Conservation (phyloP, 2,113 vertebrate genomes). For the Rhinogobius similis region DNA sequence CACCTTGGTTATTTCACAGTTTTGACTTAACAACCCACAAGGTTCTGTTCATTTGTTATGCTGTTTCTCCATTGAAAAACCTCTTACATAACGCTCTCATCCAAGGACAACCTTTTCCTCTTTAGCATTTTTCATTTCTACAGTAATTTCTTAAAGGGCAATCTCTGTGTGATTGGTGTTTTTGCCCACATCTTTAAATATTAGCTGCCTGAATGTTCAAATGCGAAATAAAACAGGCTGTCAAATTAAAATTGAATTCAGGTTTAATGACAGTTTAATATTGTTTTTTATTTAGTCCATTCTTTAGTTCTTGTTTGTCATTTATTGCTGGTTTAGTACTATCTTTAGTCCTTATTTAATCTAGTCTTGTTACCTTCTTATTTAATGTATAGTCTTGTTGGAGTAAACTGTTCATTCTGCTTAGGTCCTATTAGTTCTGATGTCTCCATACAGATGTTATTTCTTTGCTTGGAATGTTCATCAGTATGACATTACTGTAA, state of each 20-base stretch:
- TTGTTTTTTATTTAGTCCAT: neutral
- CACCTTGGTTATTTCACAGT: conserved; percentile 40
- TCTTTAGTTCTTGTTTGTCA: too few relatives aligned
- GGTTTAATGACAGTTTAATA: neutral
- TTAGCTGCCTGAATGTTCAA: neutral
- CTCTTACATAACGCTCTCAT: conserved; percentile 3
- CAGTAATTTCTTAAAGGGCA: conserved; percentile 14
- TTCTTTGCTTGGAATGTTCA: neutral
- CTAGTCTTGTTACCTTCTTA: too few relatives aligned
- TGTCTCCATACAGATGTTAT: neutral
- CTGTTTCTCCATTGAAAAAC: neutral
- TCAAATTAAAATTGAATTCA: neutral
- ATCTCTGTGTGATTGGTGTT: conserved; percentile 7
- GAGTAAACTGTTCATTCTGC: too few relatives aligned
- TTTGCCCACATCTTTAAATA: neutral
- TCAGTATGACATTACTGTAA: too few relatives aligned
- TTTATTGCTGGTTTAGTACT: too few relatives aligned
- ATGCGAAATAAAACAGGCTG: neutral
- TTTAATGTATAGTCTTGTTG: too few relatives aligned
- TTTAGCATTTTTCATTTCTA: conserved; percentile 6
- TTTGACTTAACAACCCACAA: conserved; percentile 28
- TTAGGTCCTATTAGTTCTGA: too few relatives aligned
- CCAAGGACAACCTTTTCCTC: conserved; percentile 29
- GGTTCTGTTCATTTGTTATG: neutral
- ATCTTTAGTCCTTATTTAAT: too few relatives aligned